Conservation (phyloP, 2,113 vertebrate genomes). For the Numida meleagris region DNA sequence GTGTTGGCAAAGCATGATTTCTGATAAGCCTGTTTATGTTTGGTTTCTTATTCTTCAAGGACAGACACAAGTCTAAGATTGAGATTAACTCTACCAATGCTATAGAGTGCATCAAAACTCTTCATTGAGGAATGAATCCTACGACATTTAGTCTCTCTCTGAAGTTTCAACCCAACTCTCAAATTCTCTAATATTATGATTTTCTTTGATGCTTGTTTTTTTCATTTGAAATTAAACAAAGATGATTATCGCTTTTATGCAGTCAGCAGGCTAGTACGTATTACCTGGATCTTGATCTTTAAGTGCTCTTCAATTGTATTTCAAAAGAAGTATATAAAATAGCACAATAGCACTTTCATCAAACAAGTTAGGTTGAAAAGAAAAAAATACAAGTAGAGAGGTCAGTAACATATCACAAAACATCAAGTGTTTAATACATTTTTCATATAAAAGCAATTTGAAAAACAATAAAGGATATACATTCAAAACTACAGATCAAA, state of each 20-base stretch:
- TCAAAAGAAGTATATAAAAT: neutral
- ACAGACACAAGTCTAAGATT: neutral
- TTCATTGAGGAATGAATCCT: neutral
- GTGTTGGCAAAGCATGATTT: neutral
- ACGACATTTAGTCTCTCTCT: neutral
- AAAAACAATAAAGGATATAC: neutral
- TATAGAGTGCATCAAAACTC: neutral
- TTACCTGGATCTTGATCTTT: neutral
- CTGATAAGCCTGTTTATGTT: neutral
- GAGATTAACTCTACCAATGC: neutral
- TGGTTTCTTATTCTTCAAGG: neutral
- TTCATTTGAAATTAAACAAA: neutral
- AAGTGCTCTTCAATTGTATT: neutral
- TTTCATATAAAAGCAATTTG: neutral
- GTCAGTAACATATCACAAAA: neutral
- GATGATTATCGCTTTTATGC: neutral
- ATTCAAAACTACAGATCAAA: neutral
- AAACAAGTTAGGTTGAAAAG: neutral
- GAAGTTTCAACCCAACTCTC: neutral
- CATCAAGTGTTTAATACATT: neutral
- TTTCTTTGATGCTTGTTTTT: neutral
- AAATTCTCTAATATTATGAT: neutral
- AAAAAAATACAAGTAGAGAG: neutral
- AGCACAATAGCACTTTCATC: fast-evolving
- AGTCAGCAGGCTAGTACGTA: neutral